phyloP scores from a whole-genome alignment of 1,140 invertebrate species.

The Chironomus tepperi region DNA sequence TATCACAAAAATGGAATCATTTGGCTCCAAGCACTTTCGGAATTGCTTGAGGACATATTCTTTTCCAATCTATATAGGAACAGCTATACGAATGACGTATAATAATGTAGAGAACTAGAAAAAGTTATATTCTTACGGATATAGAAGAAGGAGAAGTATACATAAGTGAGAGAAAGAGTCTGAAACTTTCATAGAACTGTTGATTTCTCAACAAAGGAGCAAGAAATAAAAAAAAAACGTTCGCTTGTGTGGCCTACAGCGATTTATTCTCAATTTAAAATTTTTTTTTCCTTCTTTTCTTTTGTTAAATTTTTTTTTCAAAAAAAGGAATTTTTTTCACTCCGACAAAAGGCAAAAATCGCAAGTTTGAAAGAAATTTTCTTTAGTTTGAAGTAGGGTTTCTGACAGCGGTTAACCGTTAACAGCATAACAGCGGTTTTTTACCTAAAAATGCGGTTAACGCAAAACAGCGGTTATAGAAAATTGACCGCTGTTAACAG shows the following conservation, averaged over 20 bases:
- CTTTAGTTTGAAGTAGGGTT: no score
- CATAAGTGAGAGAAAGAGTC: not conserved
- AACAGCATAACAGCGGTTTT: no score
- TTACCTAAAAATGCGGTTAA: no score
- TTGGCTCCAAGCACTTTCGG: not conserved
- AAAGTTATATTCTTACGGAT: not conserved
- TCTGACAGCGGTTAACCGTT: no score
- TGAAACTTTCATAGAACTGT: slow-evolving; percentile 7
- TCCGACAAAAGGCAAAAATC: no score
- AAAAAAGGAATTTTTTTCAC: no score
- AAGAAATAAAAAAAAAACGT: not conserved
- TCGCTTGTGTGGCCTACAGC: not conserved
- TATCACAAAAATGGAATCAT: not conserved
- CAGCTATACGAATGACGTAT: not conserved
- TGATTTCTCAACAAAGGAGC: not conserved
- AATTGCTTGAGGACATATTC: not conserved
- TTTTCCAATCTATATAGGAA: not conserved
- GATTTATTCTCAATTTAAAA: slow-evolving; percentile 15
- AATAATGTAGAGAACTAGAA: no score
- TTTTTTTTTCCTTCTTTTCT: not conserved
- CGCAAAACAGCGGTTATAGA: no score
- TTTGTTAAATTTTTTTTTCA: not conserved
- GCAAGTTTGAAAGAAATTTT: no score
- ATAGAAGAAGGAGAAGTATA: not conserved
- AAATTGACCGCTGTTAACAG: no score